Conservation (phyloP, 1,140 invertebrate species). For the Aphidius gifuensis region DNA sequence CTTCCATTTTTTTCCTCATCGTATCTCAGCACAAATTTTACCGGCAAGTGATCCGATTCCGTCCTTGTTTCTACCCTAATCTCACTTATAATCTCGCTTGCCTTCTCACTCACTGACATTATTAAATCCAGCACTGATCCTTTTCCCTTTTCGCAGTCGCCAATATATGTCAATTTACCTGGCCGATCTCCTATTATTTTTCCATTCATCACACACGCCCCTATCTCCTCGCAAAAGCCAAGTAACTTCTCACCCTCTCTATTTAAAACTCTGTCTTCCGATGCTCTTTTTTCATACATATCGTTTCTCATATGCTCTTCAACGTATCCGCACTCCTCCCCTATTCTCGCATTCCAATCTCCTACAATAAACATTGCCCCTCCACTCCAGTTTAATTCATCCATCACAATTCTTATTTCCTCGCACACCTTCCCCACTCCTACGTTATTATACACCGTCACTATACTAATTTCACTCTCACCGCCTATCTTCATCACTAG, state of each 20-base stretch:
- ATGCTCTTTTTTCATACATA: constrained; percentile 10
- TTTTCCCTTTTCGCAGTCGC: neutral
- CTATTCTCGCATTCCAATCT: constrained; percentile 27
- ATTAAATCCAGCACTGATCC: constrained; percentile 21
- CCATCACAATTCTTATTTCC: constrained; percentile 13
- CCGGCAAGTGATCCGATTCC: constrained; percentile 26
- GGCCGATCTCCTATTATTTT: constrained; percentile 19
- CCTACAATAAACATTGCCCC: constrained; percentile 15
- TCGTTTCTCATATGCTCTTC: neutral
- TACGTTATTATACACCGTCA: constrained; percentile 22
- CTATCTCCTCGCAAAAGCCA: constrained; percentile 18
- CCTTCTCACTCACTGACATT: neutral
- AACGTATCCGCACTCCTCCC: constrained; percentile 4
- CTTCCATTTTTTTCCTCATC: neutral
- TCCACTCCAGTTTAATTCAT: constrained; percentile 11
- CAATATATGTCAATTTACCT: constrained; percentile 21
- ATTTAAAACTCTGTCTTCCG: constrained; percentile 18
- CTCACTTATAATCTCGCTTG: neutral
- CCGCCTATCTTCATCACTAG: constrained; percentile 5
- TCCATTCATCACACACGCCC: constrained; percentile 17
- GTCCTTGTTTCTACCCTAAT: neutral
- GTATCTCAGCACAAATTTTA: neutral
- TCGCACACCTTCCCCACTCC: constrained; percentile 12
- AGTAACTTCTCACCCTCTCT: constrained; percentile 23
- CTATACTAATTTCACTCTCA: constrained; percentile 2